These are phyloP conservation scores for Oreortyx pictus DNA, from an alignment of 2,797 vertebrate species.

Conservation along the genomic window DNA sequence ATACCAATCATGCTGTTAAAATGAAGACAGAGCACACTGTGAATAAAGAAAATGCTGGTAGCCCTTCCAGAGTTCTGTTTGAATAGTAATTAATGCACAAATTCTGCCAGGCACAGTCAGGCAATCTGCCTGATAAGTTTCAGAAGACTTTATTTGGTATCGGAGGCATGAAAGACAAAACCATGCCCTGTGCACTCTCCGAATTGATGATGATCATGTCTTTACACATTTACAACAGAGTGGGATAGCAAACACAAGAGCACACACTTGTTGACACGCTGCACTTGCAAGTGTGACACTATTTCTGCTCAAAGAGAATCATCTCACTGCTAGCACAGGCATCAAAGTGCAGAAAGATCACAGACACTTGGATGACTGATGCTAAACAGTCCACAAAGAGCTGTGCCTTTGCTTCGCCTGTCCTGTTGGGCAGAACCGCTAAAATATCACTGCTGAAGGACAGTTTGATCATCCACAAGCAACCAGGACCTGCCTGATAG, in stretches of 20 bases:
- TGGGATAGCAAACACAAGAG: neutral
- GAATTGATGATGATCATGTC: neutral
- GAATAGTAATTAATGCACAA: neutral
- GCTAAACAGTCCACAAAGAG: neutral
- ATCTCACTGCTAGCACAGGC: neutral
- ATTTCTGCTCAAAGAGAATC: neutral
- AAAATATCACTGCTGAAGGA: neutral
- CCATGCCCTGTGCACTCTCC: neutral
- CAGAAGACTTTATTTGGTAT: neutral
- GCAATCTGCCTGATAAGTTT: no score
- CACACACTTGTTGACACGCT: rapidly evolving
- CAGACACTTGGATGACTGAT: neutral
- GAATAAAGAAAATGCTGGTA: constrained; percentile 59
- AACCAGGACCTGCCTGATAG: neutral
- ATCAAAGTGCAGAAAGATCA: neutral
- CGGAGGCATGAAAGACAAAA: neutral
- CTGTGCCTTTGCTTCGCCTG: neutral
- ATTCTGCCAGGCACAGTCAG: no score
- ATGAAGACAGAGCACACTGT: constrained; percentile 59
- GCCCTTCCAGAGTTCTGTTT: constrained; percentile 70
- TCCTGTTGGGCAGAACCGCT: neutral
- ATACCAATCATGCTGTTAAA: constrained; percentile 58
- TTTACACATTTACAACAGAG: neutral
- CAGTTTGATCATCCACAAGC: neutral
- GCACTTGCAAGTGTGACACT: neutral